Evolutionary conservation across 2,113 vertebrate genomes (phyloP).

Genomic region (Megaptera novaeangliae): DNA sequence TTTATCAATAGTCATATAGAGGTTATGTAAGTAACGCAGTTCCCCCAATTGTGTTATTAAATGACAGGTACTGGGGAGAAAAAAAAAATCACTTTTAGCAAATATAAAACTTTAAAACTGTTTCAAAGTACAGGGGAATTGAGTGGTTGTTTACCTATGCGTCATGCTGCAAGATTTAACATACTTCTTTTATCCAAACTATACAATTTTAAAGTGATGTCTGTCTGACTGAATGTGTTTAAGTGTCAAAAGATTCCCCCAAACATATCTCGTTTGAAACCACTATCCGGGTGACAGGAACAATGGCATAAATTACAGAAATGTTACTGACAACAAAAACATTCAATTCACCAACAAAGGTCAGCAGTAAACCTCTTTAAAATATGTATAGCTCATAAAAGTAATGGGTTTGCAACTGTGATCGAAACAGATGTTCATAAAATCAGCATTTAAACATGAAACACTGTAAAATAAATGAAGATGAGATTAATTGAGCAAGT

Average conservation of each 20-base stretch:
- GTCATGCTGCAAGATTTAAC: slow-evolving; percentile 51
- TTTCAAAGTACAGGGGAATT: slow-evolving; percentile 34
- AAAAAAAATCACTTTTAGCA: slow-evolving; percentile 40
- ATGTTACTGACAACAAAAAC: slow-evolving; percentile 80
- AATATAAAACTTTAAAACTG: slow-evolving; percentile 56
- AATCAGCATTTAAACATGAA: slow-evolving; percentile 81
- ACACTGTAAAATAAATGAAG: slow-evolving; percentile 79
- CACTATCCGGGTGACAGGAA: slow-evolving; percentile 66
- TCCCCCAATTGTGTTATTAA: slow-evolving; percentile 45
- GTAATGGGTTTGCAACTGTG: slow-evolving; percentile 76
- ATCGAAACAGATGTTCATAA: slow-evolving; percentile 83
- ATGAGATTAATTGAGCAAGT: slow-evolving; percentile 75
- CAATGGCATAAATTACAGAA: slow-evolving; percentile 80
- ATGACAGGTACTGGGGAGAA: slow-evolving; percentile 25
- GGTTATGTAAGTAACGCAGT: not conserved
- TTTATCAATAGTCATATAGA: slow-evolving; percentile 40
- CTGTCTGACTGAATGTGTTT: slow-evolving; percentile 65
- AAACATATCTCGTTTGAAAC: slow-evolving; percentile 70
- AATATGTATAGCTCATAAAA: slow-evolving; percentile 81
- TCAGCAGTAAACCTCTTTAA: slow-evolving; percentile 82
- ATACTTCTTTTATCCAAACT: slow-evolving; percentile 48
- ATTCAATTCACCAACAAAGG: slow-evolving; percentile 80
- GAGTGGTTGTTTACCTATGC: slow-evolving; percentile 36
- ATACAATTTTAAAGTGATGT: slow-evolving; percentile 62
- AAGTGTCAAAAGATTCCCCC: slow-evolving; percentile 59